Percentiles rank a stretch among this genome's conserved stretches.
These are phyloP conservation scores for Pseudopodoces humilis DNA, from an alignment of 2,113 vertebrate genomes.

Conservation along the genomic window DNA sequence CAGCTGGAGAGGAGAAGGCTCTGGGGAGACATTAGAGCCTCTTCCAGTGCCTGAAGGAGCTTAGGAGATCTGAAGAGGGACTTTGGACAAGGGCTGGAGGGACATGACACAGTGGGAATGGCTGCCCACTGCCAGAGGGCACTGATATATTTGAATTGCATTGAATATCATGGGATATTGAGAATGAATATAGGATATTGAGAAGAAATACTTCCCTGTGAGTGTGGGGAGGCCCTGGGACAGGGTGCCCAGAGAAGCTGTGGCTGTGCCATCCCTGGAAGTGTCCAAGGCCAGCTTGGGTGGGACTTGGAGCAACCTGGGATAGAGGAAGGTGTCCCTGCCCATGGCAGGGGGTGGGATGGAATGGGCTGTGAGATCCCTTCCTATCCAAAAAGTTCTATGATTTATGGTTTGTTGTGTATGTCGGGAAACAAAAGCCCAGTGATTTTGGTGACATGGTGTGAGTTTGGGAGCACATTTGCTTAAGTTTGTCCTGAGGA, in stretches of 20 bases:
- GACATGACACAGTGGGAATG: neutral
- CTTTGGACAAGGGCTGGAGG: neutral
- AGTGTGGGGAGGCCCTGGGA: neutral
- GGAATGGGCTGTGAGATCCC: neutral
- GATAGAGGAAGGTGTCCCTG: neutral
- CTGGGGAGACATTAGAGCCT: neutral
- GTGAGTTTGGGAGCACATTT: neutral
- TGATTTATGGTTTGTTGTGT: neutral
- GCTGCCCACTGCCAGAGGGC: neutral
- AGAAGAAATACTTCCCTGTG: fast-evolving
- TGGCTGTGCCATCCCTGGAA: neutral
- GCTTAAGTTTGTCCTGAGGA: fast-evolving
- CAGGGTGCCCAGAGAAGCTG: neutral
- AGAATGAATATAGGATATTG: neutral
- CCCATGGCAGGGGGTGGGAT: neutral
- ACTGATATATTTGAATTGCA: neutral
- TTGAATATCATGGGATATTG: neutral
- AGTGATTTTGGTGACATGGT: neutral
- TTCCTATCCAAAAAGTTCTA: neutral
- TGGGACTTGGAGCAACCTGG: fast-evolving
- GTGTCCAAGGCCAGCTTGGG: too few relatives aligned
- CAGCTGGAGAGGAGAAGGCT: neutral
- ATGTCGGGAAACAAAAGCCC: neutral
- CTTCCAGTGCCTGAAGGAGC: neutral
- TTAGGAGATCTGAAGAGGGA: neutral